Conservation (phyloP, 1,140 invertebrate genomes). For the Paraescarpia echinospica region DNA sequence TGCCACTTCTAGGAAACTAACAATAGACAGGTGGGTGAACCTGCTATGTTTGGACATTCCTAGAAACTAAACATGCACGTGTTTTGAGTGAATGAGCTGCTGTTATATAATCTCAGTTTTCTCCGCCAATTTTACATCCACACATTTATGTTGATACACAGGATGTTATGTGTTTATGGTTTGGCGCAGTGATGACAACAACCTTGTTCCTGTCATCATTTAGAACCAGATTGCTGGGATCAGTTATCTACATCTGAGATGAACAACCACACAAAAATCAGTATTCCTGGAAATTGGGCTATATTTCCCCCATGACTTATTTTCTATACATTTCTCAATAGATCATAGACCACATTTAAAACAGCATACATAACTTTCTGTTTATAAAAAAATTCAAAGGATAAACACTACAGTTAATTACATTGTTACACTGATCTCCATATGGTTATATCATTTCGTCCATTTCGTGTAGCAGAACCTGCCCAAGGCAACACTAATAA, state of each 20-base stretch:
- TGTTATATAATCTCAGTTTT: neutral
- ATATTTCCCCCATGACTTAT: neutral
- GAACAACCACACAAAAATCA: neutral
- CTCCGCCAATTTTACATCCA: neutral
- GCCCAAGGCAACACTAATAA: neutral
- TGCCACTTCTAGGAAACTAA: neutral
- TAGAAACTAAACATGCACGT: neutral
- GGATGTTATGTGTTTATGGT: neutral
- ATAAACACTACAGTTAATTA: no score
- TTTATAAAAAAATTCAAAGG: neutral
- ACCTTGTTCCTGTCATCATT: neutral
- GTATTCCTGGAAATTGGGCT: neutral
- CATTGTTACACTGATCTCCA: no score
- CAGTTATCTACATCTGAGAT: neutral
- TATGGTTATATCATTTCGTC: no score
- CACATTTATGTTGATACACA: neutral
- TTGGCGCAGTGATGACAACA: neutral
- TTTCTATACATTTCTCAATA: neutral
- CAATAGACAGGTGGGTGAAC: neutral
- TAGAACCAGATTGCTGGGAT: neutral
- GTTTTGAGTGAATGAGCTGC: neutral
- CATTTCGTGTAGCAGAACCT: neutral
- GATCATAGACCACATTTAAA: neutral
- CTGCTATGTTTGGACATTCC: neutral
- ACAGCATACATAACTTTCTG: neutral